Evolutionary conservation across 2,113 vertebrate genomes (phyloP).

Genomic region (Pampusana beccarii): DNA sequence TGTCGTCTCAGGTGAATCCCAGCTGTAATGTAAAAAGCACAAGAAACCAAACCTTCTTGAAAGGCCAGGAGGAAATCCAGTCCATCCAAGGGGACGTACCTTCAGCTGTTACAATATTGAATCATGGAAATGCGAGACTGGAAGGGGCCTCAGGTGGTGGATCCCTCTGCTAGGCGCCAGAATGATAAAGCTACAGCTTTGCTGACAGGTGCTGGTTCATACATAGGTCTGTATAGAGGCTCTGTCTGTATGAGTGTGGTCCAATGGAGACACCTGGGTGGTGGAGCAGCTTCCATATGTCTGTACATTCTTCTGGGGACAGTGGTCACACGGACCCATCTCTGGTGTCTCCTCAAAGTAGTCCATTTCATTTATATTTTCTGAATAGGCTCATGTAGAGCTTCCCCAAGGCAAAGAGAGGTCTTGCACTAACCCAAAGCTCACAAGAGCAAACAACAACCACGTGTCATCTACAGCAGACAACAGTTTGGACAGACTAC

Average conservation of each 20-base stretch:
- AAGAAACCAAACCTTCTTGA: neutral
- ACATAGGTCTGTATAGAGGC: rapidly evolving
- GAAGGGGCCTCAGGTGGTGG: neutral
- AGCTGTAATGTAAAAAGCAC: neutral
- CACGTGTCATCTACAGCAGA: neutral
- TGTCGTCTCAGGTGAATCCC: neutral
- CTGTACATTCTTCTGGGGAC: rapidly evolving
- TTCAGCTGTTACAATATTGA: neutral
- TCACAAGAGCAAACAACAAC: neutral
- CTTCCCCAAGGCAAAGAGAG: neutral
- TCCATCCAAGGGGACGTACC: neutral
- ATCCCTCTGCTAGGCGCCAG: neutral
- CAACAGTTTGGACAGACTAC: neutral
- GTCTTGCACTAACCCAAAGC: neutral
- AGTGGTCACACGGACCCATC: neutral
- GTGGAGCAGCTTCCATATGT: neutral
- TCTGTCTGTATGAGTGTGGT: neutral
- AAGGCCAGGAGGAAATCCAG: neutral
- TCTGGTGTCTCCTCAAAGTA: neutral
- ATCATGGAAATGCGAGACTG: neutral
- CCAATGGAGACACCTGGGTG: rapidly evolving
- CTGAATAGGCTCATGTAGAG: no score
- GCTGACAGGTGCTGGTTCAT: neutral
- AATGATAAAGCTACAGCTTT: neutral
- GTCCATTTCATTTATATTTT: neutral